phyloP scores from a whole-genome alignment of 2,888 invertebrate species.

The Thereva nobilitata region DNA sequence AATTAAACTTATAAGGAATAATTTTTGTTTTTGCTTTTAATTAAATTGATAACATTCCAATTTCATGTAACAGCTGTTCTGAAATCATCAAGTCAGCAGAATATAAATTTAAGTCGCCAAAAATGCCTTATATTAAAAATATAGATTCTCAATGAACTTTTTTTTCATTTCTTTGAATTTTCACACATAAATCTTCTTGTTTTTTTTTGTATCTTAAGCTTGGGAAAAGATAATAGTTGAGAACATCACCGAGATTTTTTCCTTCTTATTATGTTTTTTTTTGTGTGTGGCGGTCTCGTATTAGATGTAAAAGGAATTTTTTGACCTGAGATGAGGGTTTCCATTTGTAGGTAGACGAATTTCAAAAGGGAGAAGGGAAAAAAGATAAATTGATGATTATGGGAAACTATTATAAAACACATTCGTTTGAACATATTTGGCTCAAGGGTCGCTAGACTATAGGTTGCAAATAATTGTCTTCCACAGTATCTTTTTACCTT shows the following conservation, averaged over 20 bases:
- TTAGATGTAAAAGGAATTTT: not conserved
- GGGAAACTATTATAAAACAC: not conserved
- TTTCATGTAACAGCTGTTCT: too few species aligned
- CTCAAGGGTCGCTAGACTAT: too few species aligned
- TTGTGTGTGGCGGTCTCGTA: not conserved
- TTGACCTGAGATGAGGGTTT: not conserved
- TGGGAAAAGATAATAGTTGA: slow-evolving; percentile 3
- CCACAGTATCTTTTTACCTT: too few species aligned
- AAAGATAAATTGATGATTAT: not conserved
- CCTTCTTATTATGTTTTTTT: not conserved
- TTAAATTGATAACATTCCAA: too few species aligned
- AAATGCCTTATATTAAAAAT: too few species aligned
- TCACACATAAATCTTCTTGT: slow-evolving; percentile 7
- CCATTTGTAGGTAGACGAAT: not conserved
- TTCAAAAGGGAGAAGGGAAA: not conserved
- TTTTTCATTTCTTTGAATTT: not conserved
- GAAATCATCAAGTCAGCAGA: too few species aligned
- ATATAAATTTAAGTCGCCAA: too few species aligned
- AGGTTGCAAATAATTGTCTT: too few species aligned
- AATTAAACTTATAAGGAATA: too few species aligned
- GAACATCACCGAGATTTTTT: not conserved
- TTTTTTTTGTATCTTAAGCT: not conserved
- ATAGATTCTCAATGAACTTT: too few species aligned
- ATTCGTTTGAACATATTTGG: too few species aligned
- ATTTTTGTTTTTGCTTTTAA: too few species aligned